Base-by-base conservation (phyloP, 2,113 vertebrate genomes). In the Holacanthus passer region DNA sequence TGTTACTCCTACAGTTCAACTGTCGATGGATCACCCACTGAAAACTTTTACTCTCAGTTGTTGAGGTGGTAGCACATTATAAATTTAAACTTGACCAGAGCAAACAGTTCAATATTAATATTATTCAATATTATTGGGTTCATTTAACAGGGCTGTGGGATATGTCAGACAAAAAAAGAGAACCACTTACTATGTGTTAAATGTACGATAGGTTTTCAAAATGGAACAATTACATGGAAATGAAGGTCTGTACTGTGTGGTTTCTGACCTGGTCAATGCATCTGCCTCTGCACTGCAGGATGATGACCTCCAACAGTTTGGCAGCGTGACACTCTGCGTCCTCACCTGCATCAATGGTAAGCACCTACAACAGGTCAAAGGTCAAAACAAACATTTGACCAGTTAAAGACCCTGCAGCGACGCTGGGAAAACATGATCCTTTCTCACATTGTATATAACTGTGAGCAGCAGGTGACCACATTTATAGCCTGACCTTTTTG, bases 311-410 rank as follows among this genome's bases (percentile, higher is more conserved):
- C 4, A 99, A 81, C 48, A 99, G 96, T 79, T 99, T 99, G 81
- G 98, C 98, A 68, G 98, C 98, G 3, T 99, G 97, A 79, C 98
- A 99, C 70, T 99, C 98, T 0, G 97, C 96, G 29, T 99, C 98
- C 91, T 99, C 98, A 17, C 97, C 97, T 4, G 96, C 95, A 82
- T 98, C 97, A 58, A 97, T 96, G 20, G 95, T 97, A 53, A 99
- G 87, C 1, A 99, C 97, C 98, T 99, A 70, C 2, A 77, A 70
- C 35, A 83, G n/a, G 62, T 43, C 31, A 77, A 56, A 66, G 47
- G 41, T 64, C 32, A 71, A 13, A 52, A 24, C 2, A 32, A 16
- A n/a, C n/a, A n/a, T n/a, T 11, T 13, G 16, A 47, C 1, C 3
- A 24, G 69, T 74, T 31, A 77, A n/a, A 27, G 13, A 53, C 0